These are phyloP conservation scores for Pocillopora meandrina DNA, from an alignment of 92 coral and sea anemone species.

Conservation along the genomic window DNA sequence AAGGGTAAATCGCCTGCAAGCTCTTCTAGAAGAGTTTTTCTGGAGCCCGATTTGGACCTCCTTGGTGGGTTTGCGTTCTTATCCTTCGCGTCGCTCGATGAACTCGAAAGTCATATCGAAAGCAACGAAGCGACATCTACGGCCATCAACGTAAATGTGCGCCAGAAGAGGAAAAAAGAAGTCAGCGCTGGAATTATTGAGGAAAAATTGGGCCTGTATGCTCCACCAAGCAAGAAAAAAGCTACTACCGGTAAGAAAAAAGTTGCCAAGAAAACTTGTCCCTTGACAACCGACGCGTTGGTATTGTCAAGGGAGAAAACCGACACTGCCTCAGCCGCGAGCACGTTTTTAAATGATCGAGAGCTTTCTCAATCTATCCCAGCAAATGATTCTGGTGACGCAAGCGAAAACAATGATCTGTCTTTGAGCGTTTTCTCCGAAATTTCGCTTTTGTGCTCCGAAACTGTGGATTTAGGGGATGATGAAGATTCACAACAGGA, in stretches of 20 bases:
- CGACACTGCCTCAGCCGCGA: background rate
- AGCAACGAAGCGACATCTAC: constrained; percentile 64
- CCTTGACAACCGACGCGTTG: constrained; percentile 18
- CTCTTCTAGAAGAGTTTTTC: constrained; percentile 32
- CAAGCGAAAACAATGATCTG: background rate
- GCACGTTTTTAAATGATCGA: background rate
- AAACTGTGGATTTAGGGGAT: constrained; percentile 44
- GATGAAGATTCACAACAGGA: constrained; percentile 16
- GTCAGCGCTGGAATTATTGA: background rate
- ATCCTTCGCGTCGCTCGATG: constrained; percentile 69
- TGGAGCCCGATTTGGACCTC: constrained; percentile 74
- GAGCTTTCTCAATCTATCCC: background rate
- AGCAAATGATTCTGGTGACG: background rate
- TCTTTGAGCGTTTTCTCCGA: constrained; percentile 24
- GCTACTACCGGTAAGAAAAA: constrained; percentile 9
- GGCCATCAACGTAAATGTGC: constrained; percentile 68
- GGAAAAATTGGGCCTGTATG: background rate
- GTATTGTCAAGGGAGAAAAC: background rate
- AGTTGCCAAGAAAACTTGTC: background rate
- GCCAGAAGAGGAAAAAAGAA: constrained; percentile 55
- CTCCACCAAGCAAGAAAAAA: constrained; percentile 38
- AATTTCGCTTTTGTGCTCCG: constrained; percentile 47
- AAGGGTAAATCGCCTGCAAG: constrained; percentile 47
- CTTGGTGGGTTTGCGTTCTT: constrained; percentile 85
- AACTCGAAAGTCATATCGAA: constrained; percentile 79